Evolutionary conservation across 1,140 invertebrate genomes (phyloP), one percentile per base, ranked within the genome.

Genomic region (silkworm (Bombyx mori)): DNA sequence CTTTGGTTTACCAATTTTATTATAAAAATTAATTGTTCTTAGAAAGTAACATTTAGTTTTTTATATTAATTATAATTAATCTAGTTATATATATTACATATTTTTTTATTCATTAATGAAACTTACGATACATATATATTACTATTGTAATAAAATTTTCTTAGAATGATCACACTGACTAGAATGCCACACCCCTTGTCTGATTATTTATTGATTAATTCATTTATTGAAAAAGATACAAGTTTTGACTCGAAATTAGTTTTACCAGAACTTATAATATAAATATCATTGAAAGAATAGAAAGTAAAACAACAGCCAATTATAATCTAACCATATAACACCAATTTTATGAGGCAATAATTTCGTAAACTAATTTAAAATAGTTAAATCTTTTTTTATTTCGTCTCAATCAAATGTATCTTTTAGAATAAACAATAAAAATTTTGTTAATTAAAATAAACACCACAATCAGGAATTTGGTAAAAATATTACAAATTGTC

Each of bases 111-210:
- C 0, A n/a, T 18, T 44, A 12, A 51, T 54, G 18, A 12, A 54
- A 44, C 12, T 44, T 54, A 44, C 22, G 44, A 50, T 51, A 51
- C 6, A 35, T 26, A 35, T 51, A 51, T 35, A 35, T 35, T 35
- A 35, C 26, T 35, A 1, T 35, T 12, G 42, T 22, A 51, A 12
- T 12, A 51, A 22, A 35, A 54, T 45, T 42, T 54, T 66, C 50
- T 77, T 79, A 73, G 61, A 76, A 76, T 79, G 72, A 81, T 77
- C 83, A 86, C 81, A 82, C 83, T 86, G 83, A 86, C 83, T 86
- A 86, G 83, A 84, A 71, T 82, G 73, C 74, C 82, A 84, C 82
- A 84, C 82, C 82, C 80, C 67, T 79, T 77, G 79, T 83, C 82
- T 77, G 80, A 71, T 74, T 71, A 51, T 49, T 58, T 35, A 35